phyloP scores from a whole-genome alignment of 2,113 vertebrate genomes.

The Protobothrops flavoviridis region DNA sequence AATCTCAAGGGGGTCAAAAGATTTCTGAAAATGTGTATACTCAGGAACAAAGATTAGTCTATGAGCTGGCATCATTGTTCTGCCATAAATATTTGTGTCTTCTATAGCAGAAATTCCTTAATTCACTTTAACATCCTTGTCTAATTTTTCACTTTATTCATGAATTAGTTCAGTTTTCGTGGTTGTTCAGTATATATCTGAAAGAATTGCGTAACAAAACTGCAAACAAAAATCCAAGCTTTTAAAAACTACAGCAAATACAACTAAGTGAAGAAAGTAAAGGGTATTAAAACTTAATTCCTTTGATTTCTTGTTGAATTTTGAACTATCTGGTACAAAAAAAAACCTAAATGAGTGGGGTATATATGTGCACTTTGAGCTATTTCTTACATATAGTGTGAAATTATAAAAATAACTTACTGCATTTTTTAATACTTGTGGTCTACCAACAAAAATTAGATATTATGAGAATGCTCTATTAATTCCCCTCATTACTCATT shows the following conservation, averaged over 20 bases:
- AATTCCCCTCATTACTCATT: not conserved
- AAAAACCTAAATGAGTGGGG: not conserved
- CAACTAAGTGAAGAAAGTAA: not conserved
- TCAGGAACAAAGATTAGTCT: not conserved
- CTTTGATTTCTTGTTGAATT: not conserved
- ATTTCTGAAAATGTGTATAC: slow-evolving; percentile 2
- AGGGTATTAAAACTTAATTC: not conserved
- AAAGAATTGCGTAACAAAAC: slow-evolving; percentile 19
- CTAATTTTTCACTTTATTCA: not conserved
- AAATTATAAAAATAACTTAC: not conserved
- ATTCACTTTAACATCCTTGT: slow-evolving; percentile 25
- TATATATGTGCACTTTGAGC: not conserved
- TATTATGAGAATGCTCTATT: not conserved
- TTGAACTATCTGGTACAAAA: not conserved
- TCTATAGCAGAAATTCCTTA: slow-evolving; percentile 21
- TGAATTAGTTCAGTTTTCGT: not conserved
- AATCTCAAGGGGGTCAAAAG: slow-evolving; percentile 11
- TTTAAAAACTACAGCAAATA: slow-evolving; percentile 21
- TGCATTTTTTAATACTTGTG: not conserved
- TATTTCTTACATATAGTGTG: not conserved
- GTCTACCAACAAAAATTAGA: not conserved
- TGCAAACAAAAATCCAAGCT: not conserved
- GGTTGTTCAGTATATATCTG: not conserved
- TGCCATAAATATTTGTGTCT: not conserved
- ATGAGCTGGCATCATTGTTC: not conserved